Evolutionary conservation across 2,797 vertebrate species (phyloP), one percentile per base, ranked within the genome.

Genomic region (Tiaroga cobitis): DNA sequence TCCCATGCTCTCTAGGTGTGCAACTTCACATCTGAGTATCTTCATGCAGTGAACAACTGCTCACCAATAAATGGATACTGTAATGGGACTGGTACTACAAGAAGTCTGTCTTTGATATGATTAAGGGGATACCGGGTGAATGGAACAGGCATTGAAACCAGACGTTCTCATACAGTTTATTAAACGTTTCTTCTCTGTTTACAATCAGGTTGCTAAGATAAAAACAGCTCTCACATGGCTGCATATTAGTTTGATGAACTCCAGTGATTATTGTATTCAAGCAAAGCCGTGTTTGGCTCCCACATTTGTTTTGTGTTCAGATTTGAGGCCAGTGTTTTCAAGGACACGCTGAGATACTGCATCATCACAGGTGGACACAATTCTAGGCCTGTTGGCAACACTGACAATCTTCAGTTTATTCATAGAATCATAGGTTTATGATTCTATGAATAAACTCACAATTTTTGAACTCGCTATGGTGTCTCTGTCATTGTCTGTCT

Each of bases 181-280:
- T 86, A 89, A 56, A 87, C 68, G 77, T 68, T 88, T 75, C 70
- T 74, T 76, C 69, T 87, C 86, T 91, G 85, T 90, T 91, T 91
- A 87, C 79, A 69, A 87, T 83, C 86, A 88, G 83, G 89, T 88
- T 87, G 88, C 86, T 88, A 84, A 79, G 87, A 82, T 85, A 65
- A 86, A 89, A 85, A 72, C 84, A 80, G 86, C 10, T 41, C 77
- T 85, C 87, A 75, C 84, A 37, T 84, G 80, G 83, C 46, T 51
- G 73, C 69, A 61, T 85, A 78, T 76, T 32, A 68, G 74, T 80
- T 67, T 87, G 87, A 90, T 83, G 67, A 86, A 84, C 85, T 74
- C 79, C 85, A 89, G 85, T 29, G 39, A 84, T 83, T 69, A 77
- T 79, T 75, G 84, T 86, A 56, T 85, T 87, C 56, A 21, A 74